Conservation (phyloP, 2,888 invertebrate species). For the Caenorhabditis sp. region DNA sequence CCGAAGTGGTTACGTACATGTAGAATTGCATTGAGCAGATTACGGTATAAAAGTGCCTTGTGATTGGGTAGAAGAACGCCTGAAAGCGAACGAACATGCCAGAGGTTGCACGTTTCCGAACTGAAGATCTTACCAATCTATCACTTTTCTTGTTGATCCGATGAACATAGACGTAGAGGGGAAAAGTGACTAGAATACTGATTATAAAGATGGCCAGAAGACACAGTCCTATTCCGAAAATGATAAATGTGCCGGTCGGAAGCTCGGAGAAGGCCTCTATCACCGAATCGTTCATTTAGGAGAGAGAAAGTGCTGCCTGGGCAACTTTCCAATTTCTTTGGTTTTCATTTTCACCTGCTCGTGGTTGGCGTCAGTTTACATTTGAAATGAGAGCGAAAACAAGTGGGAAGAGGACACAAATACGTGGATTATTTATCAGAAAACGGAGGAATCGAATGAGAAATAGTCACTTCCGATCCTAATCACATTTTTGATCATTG, state of each 20-base stretch:
- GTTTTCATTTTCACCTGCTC: conserved; percentile 11
- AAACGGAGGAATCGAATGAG: no score
- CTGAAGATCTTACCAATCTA: conserved; percentile 1
- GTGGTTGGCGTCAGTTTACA: not conserved
- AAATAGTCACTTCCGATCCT: no score
- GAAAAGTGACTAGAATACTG: conserved; percentile 21
- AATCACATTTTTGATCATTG: no score
- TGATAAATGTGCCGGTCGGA: not conserved
- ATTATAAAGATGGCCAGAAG: conserved; percentile 1
- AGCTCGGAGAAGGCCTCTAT: not conserved
- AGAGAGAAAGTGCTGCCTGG: no score
- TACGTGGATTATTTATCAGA: no score
- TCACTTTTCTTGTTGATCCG: conserved; percentile 26
- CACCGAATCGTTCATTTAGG: conserved; percentile 2
- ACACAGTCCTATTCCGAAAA: conserved; percentile 3
- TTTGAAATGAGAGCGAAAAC: not conserved
- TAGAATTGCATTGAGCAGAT: conserved; percentile 41
- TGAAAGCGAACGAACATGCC: not conserved
- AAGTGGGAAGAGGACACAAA: not conserved
- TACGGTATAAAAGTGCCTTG: conserved; percentile 32
- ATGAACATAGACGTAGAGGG: conserved; percentile 27
- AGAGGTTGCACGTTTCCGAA: not conserved
- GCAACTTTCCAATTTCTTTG: no score
- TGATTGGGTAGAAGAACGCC: conserved; percentile 30
- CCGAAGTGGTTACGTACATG: conserved; percentile 16